These are phyloP conservation scores for Hexactinellida sp. DNA, from an alignment of 37 sponge, comb jelly and placozoan genomes.

Conservation along the genomic window DNA sequence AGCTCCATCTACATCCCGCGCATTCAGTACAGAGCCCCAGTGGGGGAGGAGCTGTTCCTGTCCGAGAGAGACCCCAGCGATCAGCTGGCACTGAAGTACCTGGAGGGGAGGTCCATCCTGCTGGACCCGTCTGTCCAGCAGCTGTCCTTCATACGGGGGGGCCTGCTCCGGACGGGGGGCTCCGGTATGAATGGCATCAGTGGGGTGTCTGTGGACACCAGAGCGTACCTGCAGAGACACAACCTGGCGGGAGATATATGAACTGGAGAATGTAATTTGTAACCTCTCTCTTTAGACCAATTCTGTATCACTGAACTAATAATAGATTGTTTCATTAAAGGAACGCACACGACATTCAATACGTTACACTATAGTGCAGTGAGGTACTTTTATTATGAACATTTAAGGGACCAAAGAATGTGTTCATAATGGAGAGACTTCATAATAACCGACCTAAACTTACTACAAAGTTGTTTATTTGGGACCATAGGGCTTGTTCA, in stretches of 20 bases:
- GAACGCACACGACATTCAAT: too few relatives aligned
- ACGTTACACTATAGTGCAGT: too few relatives aligned
- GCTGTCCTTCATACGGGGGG: slow-evolving; percentile 9
- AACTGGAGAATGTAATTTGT: too few relatives aligned
- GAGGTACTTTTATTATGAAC: too few relatives aligned
- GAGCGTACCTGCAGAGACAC: slow-evolving; percentile 7
- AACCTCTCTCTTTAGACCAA: too few relatives aligned
- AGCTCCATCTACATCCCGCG: slow-evolving; percentile 8
- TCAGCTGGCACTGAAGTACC: not conserved
- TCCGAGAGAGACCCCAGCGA: not conserved
- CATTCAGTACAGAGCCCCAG: not conserved
- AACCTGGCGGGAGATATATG: not conserved
- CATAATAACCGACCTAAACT: too few relatives aligned
- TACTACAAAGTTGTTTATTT: too few relatives aligned
- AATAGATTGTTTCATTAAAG: too few relatives aligned
- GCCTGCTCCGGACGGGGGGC: not conserved
- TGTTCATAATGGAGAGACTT: too few relatives aligned
- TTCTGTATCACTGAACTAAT: too few relatives aligned
- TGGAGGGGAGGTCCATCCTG: not conserved
- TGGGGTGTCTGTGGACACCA: not conserved
- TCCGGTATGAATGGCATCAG: not conserved
- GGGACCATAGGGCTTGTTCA: too few relatives aligned
- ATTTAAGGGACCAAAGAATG: too few relatives aligned
- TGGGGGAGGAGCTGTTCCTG: not conserved
- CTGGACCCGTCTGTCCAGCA: slow-evolving; percentile 9